Evolutionary conservation across 2,797 vertebrate genomes (phyloP).

Genomic region (Macroramphosus scolopax): DNA sequence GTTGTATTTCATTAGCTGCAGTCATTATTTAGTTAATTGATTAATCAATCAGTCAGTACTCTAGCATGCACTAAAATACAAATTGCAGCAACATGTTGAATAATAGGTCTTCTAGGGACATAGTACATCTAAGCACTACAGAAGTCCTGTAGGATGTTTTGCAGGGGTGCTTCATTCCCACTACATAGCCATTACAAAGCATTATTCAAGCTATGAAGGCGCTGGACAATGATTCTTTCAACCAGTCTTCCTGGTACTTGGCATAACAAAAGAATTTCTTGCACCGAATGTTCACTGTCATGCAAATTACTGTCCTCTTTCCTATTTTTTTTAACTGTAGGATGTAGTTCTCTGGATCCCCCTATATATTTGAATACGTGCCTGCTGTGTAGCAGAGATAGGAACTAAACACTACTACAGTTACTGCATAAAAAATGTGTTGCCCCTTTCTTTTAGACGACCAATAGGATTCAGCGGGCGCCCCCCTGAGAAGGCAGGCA

Average conservation of each 20-base stretch:
- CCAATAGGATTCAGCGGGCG: conserved; percentile 2
- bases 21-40: too few species aligned
- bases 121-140: too few species aligned
- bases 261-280: conserved; percentile 65
- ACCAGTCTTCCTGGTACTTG: conserved; percentile 53
- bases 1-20: too few species aligned
- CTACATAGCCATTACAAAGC: conserved; percentile 51
- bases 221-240: conserved; percentile 65
- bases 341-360: conserved; percentile 28
- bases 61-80: too few species aligned
- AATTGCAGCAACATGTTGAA: conserved; percentile 68
- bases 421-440: conserved; percentile 10
- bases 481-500: conserved; percentile 4
- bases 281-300: conserved; percentile 55
- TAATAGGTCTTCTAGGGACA: too few species aligned
- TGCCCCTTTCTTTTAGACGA: conserved; percentile 44
- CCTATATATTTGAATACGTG: conserved; percentile 13
- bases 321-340: conserved; percentile 6
- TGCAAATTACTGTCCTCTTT: conserved; percentile 58
- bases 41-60: too few species aligned
- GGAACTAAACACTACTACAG: conserved; percentile 24
- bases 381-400: conserved; percentile 44
- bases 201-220: conserved; percentile 41
- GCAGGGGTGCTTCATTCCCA: conserved; percentile 19
- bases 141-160: conserved; percentile 27